These are phyloP conservation scores for Drosophila mimetica DNA, from an alignment of 2,888 invertebrate species.

Conservation along the genomic window DNA sequence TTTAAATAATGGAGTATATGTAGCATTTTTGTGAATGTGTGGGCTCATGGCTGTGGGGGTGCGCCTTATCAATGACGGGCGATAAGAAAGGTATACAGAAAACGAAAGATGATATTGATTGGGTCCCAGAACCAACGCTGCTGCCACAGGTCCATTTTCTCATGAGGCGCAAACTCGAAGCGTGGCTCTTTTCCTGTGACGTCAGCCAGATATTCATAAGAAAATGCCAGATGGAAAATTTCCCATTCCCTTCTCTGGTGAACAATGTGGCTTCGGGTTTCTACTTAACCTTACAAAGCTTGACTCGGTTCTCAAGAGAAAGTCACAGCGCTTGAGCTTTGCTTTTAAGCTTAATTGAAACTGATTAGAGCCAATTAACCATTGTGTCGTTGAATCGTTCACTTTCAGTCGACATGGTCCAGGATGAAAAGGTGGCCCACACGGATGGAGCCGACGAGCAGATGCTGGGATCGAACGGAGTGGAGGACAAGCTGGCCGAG, in stretches of 20 bases:
- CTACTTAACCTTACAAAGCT: conserved; percentile 26
- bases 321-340: conserved; percentile 6
- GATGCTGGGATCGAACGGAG: conserved; percentile 85
- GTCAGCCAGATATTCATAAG: conserved; percentile 2
- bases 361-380: conserved; percentile 56
- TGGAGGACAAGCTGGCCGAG: conserved; percentile 86
- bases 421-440: conserved; percentile 74
- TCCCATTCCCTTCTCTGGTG: neutral
- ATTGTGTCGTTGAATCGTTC: conserved; percentile 5
- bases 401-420: conserved; percentile 83
- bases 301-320: conserved; percentile 18
- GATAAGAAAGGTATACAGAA: conserved; percentile 35
- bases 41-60: neutral
- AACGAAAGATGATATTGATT: conserved; percentile 54
- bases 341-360: conserved; percentile 51
- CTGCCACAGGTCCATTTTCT: conserved; percentile 19
- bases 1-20: neutral
- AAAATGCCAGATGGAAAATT: conserved; percentile 12
- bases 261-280: conserved; percentile 18
- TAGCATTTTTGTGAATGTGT: neutral
- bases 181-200: conserved; percentile 1
- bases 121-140: conserved; percentile 9
- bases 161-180: conserved; percentile 17
- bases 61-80: conserved; percentile 45
- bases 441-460: conserved; percentile 88